Percentiles rank a stretch among this genome's conserved stretches.
phyloP scores from a whole-genome alignment of 1,140 invertebrate genomes.

The Nasonia longicornis region DNA sequence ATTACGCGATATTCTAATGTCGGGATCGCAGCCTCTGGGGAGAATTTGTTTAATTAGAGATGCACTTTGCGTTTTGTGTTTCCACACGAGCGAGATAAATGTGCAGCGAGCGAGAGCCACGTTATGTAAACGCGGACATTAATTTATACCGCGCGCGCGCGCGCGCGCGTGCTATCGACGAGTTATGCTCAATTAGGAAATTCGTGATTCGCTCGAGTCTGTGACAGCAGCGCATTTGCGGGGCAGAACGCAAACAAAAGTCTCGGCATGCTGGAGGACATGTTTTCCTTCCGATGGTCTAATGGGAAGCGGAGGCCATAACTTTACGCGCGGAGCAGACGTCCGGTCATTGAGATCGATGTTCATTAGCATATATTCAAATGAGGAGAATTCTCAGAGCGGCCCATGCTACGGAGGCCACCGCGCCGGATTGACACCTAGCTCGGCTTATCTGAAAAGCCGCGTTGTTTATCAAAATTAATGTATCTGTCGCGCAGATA shows the following conservation, averaged over 20 bases:
- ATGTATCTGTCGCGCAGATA: background rate
- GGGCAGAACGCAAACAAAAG: background rate
- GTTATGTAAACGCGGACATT: background rate
- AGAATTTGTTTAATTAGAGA: slow-evolving; percentile 18
- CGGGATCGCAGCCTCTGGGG: background rate
- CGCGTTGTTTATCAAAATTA: background rate
- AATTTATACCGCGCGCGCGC: background rate
- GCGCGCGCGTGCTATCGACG: background rate
- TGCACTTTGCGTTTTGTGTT: too few species aligned
- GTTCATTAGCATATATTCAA: slow-evolving; percentile 6
- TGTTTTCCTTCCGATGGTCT: background rate
- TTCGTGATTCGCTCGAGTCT: background rate
- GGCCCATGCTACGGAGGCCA: background rate
- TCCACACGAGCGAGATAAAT: too few species aligned
- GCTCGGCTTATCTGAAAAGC: background rate
- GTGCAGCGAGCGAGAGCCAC: too few species aligned
- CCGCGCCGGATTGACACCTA: background rate
- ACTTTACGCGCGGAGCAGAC: background rate
- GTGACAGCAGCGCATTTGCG: background rate
- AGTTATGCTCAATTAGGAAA: background rate
- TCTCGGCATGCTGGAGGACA: background rate
- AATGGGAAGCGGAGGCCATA: background rate
- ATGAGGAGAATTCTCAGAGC: background rate
- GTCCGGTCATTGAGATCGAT: background rate
- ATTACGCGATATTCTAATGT: slow-evolving; percentile 28